These are phyloP conservation scores for Phymorhynchus buccinoides DNA, from an alignment of 1,140 invertebrate species.

Conservation along the genomic window DNA sequence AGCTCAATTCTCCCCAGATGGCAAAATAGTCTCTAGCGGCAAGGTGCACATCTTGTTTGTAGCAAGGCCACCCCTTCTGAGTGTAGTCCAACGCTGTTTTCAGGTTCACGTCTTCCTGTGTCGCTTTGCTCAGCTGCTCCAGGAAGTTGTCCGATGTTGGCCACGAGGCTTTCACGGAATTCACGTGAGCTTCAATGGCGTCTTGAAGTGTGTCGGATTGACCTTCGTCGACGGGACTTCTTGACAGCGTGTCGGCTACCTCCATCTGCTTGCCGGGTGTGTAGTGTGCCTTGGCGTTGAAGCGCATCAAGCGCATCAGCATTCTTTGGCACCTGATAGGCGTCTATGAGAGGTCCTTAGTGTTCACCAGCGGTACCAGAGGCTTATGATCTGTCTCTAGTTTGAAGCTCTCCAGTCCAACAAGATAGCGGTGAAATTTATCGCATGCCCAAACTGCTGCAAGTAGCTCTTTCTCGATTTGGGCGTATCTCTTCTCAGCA, in stretches of 20 bases:
- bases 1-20: too few species aligned
- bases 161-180: too few species aligned
- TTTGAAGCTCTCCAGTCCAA: conserved; percentile 63
- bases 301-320: conserved; percentile 48
- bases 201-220: too few species aligned
- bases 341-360: conserved; percentile 35
- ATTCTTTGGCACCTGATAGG: conserved; percentile 49
- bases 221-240: conserved; percentile 43
- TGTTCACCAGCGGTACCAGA: conserved; percentile 57
- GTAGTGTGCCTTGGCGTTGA: conserved; percentile 38
- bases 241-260: conserved; percentile 50
- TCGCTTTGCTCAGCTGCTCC: too few species aligned
- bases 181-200: too few species aligned
- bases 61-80: too few species aligned
- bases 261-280: conserved; percentile 48
- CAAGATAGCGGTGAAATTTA: conserved; percentile 75
- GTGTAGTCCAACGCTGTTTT: too few species aligned
- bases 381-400: conserved; percentile 71
- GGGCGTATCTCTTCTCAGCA: conserved; percentile 72
- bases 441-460: conserved; percentile 75
- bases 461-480: conserved; percentile 76
- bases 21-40: too few species aligned
- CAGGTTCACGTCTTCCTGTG: too few species aligned
- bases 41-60: too few species aligned
- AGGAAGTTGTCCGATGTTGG: too few species aligned